Percentiles rank a stretch among this genome's conserved stretches.
phyloP scores from a whole-genome alignment of 2,888 invertebrate species.

The Prosapia bicincta region DNA sequence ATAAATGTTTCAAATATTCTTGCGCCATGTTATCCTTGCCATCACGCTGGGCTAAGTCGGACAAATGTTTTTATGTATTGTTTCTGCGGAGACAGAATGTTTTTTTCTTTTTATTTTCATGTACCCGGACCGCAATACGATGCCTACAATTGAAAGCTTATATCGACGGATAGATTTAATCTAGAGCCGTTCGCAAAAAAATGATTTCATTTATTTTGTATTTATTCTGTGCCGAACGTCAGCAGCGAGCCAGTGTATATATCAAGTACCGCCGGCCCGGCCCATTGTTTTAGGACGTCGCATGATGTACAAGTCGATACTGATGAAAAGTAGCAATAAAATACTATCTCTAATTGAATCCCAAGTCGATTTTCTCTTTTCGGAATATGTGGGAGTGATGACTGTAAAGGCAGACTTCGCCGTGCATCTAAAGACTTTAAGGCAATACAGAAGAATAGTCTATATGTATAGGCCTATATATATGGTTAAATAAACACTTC shows the following conservation, averaged over 20 bases:
- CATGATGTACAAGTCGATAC: background rate
- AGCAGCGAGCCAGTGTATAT: background rate
- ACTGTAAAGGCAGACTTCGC: too few species aligned
- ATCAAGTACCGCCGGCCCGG: background rate
- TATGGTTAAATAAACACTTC: too few species aligned
- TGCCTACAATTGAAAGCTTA: background rate
- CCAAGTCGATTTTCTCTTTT: too few species aligned
- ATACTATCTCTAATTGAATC: too few species aligned
- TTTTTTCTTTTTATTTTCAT: background rate
- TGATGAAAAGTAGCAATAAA: background rate
- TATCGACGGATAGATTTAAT: background rate
- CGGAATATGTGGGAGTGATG: too few species aligned
- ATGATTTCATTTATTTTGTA: background rate
- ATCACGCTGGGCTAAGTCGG: background rate
- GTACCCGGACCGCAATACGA: background rate
- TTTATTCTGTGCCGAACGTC: background rate
- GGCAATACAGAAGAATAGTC: too few species aligned
- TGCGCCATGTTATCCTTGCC: background rate
- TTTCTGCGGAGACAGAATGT: background rate
- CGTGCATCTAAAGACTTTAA: too few species aligned
- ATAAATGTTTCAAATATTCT: constrained; percentile 2
- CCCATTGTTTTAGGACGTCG: background rate
- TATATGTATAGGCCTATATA: too few species aligned
- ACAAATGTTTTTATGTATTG: background rate
- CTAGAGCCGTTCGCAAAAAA: background rate